Base-by-base conservation (phyloP, 2,797 vertebrate species). In the Astyanax mexicanus region DNA sequence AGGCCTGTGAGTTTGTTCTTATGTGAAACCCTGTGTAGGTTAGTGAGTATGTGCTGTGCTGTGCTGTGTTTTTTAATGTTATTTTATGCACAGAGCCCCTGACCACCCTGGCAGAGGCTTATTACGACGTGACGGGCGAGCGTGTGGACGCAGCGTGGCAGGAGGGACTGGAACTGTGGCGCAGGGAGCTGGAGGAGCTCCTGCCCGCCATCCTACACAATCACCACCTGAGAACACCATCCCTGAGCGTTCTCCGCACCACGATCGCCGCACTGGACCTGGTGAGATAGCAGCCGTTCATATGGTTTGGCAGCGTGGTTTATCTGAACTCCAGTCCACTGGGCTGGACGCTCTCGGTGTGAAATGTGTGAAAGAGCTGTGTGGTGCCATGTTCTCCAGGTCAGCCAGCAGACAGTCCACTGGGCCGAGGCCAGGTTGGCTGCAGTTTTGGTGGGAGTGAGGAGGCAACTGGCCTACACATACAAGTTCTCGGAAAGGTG, bases 401-500 rank as follows among this genome's bases (percentile, higher is more conserved):
- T 87, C 0, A 84, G 89, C 0, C 91, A 92, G 60, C 93, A 92
- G 79, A 84, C 87, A 4, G 88, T 92, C 66, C 90, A 91, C 15
- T 95, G 95, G 95, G 80, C 88, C 3, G 94, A 96, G 57, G 82
- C 82, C 81, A 75, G 73, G 7, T 17, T 93, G 77, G 92, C 94
- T 3, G 84, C 58, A 80, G 90, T 88, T 51, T 82, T 95, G 55
- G 89, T 89, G 65, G 91, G 85, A 80, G 74, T 96, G 82, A 82
- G 93, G 81, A 95, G 92, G 79, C 89, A 85, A 19, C 84, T 96
- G 79, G 84, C 90, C 5, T 89, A 86, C 58, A 84, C 94, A 73
- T 96, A 92, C 88, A 90, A 81, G 72, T 91, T 93, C 80, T 94
- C 92, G 23, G 79, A 91, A 81, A 95, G 95, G 96, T 97, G 90